Evolutionary conservation across 2,888 invertebrate genomes (phyloP), one percentile per base, ranked within the genome.

Genomic region (Philhelius pedissequus): DNA sequence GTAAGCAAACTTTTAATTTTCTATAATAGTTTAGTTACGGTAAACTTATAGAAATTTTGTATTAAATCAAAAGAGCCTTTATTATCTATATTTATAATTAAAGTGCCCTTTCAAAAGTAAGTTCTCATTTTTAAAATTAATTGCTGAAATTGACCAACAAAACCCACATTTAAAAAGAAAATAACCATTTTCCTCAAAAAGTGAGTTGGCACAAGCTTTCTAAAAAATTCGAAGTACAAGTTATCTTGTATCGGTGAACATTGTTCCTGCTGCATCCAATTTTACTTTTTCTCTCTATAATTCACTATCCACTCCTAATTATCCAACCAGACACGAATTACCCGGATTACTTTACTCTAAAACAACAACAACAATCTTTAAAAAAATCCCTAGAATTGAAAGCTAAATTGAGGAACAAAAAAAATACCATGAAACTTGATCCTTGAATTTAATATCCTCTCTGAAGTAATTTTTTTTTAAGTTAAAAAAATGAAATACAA

Each of bases 311-410:
- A 30, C 58, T 80, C 62, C 84, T 84, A 84, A 84, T 84, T 84
- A 84, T 71, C 80, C 75, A 62, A 75, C 75, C 84, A 80, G 75
- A 80, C 71, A 80, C 70, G 68, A 84, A 76, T 80, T 80, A 68
- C 75, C 70, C 43, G 71, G 70, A 80, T 80, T 75, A 75, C 62
- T 70, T 74, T 69, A 22, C 45, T 50, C 20, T 18, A 68, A 56
- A 54, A 18, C 18, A 43, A n/a, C 25, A 73, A 43, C 60, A 18
- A 60, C 43, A 54, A 38, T 15, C 18, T 6, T 15, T 20, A 38
- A 15, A 50, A 60, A 50, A 76, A 32, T 32, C 43, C 30, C 25
- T n/a, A 50, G 60, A n/a, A 38, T 54, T 56, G 35, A 40, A 38
- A 66, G 35, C 20, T 40, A 62, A 69, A 69, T 27, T 64, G 32